A percentile compares a stretch with the other conserved stretches of the same genome.
phyloP scores from a whole-genome alignment of 1,140 invertebrate genomes.

The Melipona quadrifasciata region DNA sequence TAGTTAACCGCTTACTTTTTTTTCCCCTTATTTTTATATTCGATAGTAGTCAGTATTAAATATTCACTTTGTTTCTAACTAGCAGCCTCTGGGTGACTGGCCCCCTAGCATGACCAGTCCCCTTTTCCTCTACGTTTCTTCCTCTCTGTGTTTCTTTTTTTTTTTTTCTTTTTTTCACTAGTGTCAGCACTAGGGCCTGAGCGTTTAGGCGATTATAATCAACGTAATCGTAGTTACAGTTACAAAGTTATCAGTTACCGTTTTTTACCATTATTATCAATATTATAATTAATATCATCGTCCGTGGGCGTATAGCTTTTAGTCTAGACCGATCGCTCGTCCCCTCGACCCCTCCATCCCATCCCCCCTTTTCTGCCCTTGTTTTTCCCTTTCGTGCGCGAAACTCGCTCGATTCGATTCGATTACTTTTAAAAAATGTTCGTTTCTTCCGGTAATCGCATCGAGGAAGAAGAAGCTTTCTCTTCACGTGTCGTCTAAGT shows the following conservation, averaged over 20 bases:
- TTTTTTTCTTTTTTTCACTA: slow-evolving; percentile 59
- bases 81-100: slow-evolving; percentile 79
- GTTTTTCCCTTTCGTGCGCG: background rate
- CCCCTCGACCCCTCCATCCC: slow-evolving; percentile 3
- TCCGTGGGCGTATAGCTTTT: slow-evolving; percentile 35
- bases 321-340: slow-evolving; percentile 10
- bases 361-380: background rate
- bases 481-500: slow-evolving; percentile 20
- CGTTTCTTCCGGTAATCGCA: background rate
- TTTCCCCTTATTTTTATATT: background rate
- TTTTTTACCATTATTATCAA: background rate
- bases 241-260: slow-evolving; percentile 40
- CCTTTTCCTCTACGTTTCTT: background rate
- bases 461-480: background rate
- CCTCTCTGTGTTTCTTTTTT: background rate
- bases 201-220: slow-evolving; percentile 68
- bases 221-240: slow-evolving; percentile 41
- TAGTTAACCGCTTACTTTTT: background rate
- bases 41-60: slow-evolving; percentile 72
- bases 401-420: background rate
- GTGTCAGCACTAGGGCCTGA: slow-evolving; percentile 76
- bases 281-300: slow-evolving; percentile 56
- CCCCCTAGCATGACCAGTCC: slow-evolving; percentile 70
- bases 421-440: slow-evolving; percentile 15
- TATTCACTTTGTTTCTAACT: slow-evolving; percentile 76